These are phyloP conservation scores for Caerostris extrusa DNA, from an alignment of 1,140 invertebrate species.

Conservation along the genomic window DNA sequence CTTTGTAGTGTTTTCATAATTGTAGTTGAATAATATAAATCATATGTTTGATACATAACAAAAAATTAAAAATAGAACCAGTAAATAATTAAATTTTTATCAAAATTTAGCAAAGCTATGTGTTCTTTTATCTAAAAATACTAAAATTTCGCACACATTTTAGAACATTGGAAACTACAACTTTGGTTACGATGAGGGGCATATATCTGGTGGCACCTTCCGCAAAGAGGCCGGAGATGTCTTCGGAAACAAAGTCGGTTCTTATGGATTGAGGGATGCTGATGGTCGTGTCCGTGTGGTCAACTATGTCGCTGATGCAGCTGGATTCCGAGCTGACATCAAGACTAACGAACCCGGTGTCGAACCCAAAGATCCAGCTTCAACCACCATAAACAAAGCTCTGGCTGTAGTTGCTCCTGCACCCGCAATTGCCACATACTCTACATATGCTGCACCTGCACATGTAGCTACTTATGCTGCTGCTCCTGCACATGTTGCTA, in stretches of 20 bases:
- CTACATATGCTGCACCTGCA: slow-evolving; percentile 52
- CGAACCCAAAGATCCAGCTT: slow-evolving; percentile 79
- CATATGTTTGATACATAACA: too few species aligned
- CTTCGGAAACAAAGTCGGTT: slow-evolving; percentile 78
- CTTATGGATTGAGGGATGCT: slow-evolving; percentile 79
- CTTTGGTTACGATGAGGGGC: slow-evolving; percentile 79
- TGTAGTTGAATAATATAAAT: too few species aligned
- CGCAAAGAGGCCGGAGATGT: slow-evolving; percentile 79
- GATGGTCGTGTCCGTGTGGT: slow-evolving; percentile 79
- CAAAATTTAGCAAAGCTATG: too few species aligned
- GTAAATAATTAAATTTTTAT: too few species aligned
- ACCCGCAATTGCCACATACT: slow-evolving; percentile 23
- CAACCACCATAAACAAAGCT: slow-evolving; percentile 78
- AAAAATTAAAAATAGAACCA: too few species aligned
- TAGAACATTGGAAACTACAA: slow-evolving; percentile 77
- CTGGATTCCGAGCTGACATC: slow-evolving; percentile 79
- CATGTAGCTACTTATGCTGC: slow-evolving; percentile 15
- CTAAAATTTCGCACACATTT: neutral
- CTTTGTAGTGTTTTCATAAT: too few species aligned
- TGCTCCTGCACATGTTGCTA: neutral
- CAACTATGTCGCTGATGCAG: slow-evolving; percentile 80
- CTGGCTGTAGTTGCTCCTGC: slow-evolving; percentile 31
- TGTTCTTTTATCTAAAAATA: too few species aligned
- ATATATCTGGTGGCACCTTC: slow-evolving; percentile 79
- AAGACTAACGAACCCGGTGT: slow-evolving; percentile 78